Evolutionary conservation across 2,888 invertebrate genomes (phyloP).

Genomic region (Lithophane ornitopus): DNA sequence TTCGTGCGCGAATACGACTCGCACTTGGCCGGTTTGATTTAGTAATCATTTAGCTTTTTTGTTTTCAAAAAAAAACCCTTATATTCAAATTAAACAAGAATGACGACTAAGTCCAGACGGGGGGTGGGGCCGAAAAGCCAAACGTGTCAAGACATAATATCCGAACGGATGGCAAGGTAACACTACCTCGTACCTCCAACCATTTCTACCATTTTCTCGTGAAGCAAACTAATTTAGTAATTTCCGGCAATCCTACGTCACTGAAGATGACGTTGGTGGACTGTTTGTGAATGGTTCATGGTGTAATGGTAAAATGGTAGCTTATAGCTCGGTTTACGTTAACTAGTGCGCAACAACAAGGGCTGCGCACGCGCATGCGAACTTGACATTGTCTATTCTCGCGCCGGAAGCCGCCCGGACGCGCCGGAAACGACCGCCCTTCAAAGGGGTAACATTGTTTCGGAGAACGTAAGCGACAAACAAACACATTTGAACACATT

Average conservation of each 20-base stretch:
- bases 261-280: background rate
- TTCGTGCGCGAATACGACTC: too few species aligned
- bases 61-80: too few species aligned
- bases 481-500: slow-evolving; percentile 69
- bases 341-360: slow-evolving; percentile 48
- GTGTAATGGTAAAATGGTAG: slow-evolving; percentile 2
- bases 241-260: slow-evolving; percentile 3
- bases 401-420: slow-evolving; percentile 76
- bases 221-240: background rate
- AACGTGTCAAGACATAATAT: too few species aligned
- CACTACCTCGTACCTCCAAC: background rate
- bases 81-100: too few species aligned
- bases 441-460: slow-evolving; percentile 85
- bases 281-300: background rate
- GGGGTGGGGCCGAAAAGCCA: too few species aligned
- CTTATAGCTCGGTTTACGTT: slow-evolving; percentile 38
- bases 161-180: too few species aligned
- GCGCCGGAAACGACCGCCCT: slow-evolving; percentile 78
- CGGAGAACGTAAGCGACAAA: slow-evolving; percentile 77
- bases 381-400: slow-evolving; percentile 87
- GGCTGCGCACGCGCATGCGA: slow-evolving; percentile 75
- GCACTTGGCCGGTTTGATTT: too few species aligned
- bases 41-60: too few species aligned
- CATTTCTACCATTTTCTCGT: background rate
- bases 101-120: too few species aligned